A percentile compares a stretch with the other conserved stretches of the same genome.
These are phyloP conservation scores for Peromyscus attwateri DNA, from an alignment of 2,797 vertebrate genomes.

Conservation along the genomic window DNA sequence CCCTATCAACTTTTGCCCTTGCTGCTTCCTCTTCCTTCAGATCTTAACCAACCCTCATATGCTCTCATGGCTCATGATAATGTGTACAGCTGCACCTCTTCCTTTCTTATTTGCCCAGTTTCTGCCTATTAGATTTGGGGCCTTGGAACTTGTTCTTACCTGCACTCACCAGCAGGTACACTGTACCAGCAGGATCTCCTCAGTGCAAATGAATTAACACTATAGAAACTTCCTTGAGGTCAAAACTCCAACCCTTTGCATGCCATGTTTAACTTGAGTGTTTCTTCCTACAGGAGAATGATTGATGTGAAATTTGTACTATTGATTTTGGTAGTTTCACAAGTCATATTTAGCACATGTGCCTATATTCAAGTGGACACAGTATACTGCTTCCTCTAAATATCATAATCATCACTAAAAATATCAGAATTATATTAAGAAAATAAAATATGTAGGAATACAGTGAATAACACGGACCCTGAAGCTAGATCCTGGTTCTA, in stretches of 20 bases:
- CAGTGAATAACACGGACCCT: background rate
- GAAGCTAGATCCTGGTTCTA: background rate
- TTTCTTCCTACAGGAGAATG: conserved; percentile 49
- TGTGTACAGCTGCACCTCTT: background rate
- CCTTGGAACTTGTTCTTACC: conserved; percentile 4
- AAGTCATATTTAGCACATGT: conserved; percentile 38
- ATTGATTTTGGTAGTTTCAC: conserved; percentile 27
- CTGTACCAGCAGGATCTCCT: background rate
- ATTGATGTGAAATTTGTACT: conserved; percentile 55
- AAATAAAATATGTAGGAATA: conserved; percentile 22
- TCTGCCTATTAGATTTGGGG: conserved; percentile 1
- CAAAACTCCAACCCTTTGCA: background rate
- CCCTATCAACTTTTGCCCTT: background rate
- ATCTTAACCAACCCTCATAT: background rate
- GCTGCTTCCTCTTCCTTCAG: conserved; percentile 1
- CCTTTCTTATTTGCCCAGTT: background rate
- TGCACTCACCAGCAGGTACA: background rate
- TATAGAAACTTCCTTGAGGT: conserved; percentile 26
- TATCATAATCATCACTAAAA: conserved; percentile 62
- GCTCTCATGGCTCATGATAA: background rate
- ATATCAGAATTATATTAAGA: conserved; percentile 22
- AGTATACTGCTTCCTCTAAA: conserved; percentile 27
- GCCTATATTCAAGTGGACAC: conserved; percentile 21
- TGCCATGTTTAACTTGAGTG: background rate
- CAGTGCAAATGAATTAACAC: conserved; percentile 19